Base-by-base conservation (phyloP, 2,888 invertebrate species). In the Autographa pulchrina region DNA sequence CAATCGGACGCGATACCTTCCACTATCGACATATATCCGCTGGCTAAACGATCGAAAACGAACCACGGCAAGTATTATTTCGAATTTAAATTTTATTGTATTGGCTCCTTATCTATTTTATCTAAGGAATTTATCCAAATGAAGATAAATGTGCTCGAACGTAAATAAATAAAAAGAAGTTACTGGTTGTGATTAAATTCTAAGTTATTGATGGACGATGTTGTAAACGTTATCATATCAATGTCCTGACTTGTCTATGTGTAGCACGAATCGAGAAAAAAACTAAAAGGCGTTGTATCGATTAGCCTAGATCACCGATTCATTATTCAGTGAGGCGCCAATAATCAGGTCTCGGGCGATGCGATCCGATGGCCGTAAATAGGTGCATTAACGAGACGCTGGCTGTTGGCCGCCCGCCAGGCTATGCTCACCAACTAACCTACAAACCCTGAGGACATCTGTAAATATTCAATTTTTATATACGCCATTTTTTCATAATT, bases 241-340 rank as follows among this genome's bases (percentile, higher is more conserved):
- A 63, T 31, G 32, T 59, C 38, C 38, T 43, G 20, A 25, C 16
- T 25, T 18, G 31, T 38, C 41, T 54, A 16, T 65, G 60, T 62
- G 56, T 54, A 59, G 64, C 14, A 58, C 25, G 58, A 43, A 59
- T 56, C 84, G 84, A 85, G 81, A 61, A 74, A 82, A 74, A 84
- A 85, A 84, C 74, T 79, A 85, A 85, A 87, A 88, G 86, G 88
- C 85, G 78, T 85, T 84, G 88, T 87, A 91, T 92, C 91, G 90
- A 93, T 94, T 92, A 93, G 92, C 90, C 89, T 83, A 91, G 89
- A 91, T 92, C 83, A 88, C 71, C 85, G 85, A 88, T 90, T 90
- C 85, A 93, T 93, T 92, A 93, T 92, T 91, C 92, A 92, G 88
- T 71, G 85, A 89, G 92, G 92, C 93, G 92, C 92, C 92, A 91